phyloP scores from a whole-genome alignment of 2,113 vertebrate genomes.

The Myotis lucifugus region DNA sequence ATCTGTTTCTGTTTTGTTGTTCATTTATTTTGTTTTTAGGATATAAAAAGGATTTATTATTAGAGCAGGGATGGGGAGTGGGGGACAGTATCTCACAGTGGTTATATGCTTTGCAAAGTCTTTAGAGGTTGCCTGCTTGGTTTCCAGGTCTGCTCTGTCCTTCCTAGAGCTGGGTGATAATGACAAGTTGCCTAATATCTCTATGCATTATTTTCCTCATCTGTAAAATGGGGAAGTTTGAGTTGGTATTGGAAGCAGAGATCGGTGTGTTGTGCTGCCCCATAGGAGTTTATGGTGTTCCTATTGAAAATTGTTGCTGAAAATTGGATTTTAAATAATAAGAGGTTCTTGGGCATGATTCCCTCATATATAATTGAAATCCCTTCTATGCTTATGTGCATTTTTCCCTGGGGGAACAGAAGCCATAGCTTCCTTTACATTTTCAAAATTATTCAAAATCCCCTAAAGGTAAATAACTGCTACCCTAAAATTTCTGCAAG shows the following conservation, averaged over 20 bases:
- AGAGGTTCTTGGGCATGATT: conserved; percentile 17
- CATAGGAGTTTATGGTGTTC: not conserved
- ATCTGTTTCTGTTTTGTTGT: not conserved
- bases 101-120: not conserved
- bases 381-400: not conserved
- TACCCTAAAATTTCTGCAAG: not conserved
- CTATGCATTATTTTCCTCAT: not conserved
- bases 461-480: not conserved
- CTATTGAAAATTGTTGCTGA: conserved; percentile 4
- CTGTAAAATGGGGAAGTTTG: not conserved
- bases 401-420: not conserved
- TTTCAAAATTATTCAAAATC: conserved; percentile 42
- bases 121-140: not conserved
- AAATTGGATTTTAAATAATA: conserved; percentile 25
- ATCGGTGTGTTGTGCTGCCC: not conserved
- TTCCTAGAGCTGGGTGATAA: not conserved
- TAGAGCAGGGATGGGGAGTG: not conserved
- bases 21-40: not conserved
- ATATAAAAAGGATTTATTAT: not conserved
- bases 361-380: not conserved
- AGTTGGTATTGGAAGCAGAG: not conserved
- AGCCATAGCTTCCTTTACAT: not conserved
- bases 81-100: not conserved
- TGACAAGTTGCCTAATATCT: not conserved
- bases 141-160: not conserved